A percentile compares a stretch with the other conserved stretches of the same genome.
These are phyloP conservation scores for Clupea harengus DNA, from an alignment of 2,113 vertebrate species.

Conservation along the genomic window DNA sequence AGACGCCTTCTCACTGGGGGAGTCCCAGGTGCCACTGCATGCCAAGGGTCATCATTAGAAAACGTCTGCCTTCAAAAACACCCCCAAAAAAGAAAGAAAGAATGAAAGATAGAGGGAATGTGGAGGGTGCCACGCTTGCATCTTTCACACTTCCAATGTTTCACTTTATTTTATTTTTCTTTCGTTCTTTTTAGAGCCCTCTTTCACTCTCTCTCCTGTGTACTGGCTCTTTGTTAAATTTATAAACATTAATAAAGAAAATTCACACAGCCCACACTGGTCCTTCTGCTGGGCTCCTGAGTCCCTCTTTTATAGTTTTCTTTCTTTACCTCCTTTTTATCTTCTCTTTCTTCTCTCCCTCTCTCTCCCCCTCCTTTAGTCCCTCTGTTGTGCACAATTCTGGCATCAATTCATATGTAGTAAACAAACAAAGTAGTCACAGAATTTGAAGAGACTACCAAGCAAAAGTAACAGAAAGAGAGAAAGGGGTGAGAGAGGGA, in stretches of 20 bases:
- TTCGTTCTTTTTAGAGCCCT: conserved; percentile 70
- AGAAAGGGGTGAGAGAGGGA: conserved; percentile 37
- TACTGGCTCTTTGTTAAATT: conserved; percentile 84
- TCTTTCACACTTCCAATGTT: conserved; percentile 77
- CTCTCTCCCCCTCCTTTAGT: conserved; percentile 31
- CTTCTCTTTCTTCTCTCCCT: conserved; percentile 41
- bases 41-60: conserved; percentile 99
- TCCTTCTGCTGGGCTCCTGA: conserved; percentile 51
- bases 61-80: conserved; percentile 33
- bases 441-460: conserved; percentile 63
- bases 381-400: conserved; percentile 38
- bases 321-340: conserved; percentile 52
- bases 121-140: conserved; percentile 56
- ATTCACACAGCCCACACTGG: conserved; percentile 74
- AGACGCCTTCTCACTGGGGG: conserved; percentile 80
- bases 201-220: conserved; percentile 60
- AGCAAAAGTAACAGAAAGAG: conserved; percentile 43
- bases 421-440: conserved; percentile 75
- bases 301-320: conserved; percentile 39
- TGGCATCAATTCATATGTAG: conserved; percentile 42
- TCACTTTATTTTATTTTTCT: conserved; percentile 43
- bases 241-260: conserved; percentile 92
- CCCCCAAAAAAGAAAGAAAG: not conserved
- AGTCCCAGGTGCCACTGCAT: conserved; percentile 91
- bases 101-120: not conserved